These are phyloP conservation scores for Oryzias celebensis DNA, from an alignment of 2,113 vertebrate species.

Conservation along the genomic window DNA sequence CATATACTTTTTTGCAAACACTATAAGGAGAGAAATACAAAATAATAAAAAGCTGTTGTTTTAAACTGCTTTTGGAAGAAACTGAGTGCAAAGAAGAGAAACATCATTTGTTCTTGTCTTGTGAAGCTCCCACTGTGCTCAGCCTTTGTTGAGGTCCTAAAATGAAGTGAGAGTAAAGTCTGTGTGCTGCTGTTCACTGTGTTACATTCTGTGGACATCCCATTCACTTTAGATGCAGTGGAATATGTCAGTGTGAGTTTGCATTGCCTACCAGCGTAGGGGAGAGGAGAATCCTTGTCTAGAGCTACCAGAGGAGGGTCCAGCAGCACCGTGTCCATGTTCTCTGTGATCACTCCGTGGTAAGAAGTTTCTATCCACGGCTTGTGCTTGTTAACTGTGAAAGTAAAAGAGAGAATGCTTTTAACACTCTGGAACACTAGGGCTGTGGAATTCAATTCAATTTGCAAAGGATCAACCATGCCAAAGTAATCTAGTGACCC, in stretches of 20 bases:
- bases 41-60: background rate
- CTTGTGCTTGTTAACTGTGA: conserved; percentile 95
- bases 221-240: background rate
- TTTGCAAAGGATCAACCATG: background rate
- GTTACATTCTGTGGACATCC: background rate
- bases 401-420: conserved; percentile 7
- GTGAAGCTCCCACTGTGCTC: conserved; percentile 34
- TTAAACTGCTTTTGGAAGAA: conserved; percentile 4
- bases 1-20: background rate
- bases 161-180: background rate
- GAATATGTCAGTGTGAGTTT: background rate
- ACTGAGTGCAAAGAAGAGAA: conserved; percentile 35
- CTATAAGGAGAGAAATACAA: background rate
- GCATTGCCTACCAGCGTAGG: conserved; percentile 87
- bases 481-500: too few species aligned
- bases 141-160: conserved; percentile 11
- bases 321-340: conserved; percentile 92
- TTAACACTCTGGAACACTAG: background rate
- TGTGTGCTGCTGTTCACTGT: background rate
- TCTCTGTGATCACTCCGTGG: conserved; percentile 95
- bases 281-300: conserved; percentile 93
- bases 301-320: conserved; percentile 95
- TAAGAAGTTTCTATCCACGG: conserved; percentile 98
- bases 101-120: conserved; percentile 42
- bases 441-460: background rate